These are phyloP conservation scores for Periophthalmodon schlosseri DNA, from an alignment of 2,113 vertebrate genomes.

Conservation along the genomic window DNA sequence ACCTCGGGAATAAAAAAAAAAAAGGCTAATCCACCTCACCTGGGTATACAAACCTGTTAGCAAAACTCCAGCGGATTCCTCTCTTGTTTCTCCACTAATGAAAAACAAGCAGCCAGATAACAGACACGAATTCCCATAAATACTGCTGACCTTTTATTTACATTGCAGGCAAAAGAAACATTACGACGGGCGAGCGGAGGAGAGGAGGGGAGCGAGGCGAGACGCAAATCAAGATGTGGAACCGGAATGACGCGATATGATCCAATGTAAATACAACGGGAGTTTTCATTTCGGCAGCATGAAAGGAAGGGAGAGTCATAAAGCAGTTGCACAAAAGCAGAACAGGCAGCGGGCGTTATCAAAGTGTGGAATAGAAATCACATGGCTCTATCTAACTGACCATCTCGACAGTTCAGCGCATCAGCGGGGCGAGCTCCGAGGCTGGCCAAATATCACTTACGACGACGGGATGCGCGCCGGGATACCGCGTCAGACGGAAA, in stretches of 20 bases:
- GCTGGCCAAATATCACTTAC: slow-evolving; percentile 37
- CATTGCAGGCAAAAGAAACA: slow-evolving; percentile 33
- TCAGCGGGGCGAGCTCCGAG: slow-evolving; percentile 21
- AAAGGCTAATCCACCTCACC: slow-evolving; percentile 37
- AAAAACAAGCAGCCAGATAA: slow-evolving; percentile 29
- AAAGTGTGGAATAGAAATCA: slow-evolving; percentile 43
- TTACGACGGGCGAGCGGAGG: slow-evolving; percentile 17
- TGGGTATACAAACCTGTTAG: slow-evolving; percentile 46
- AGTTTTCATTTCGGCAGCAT: slow-evolving; percentile 25
- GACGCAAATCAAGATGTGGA: slow-evolving; percentile 39
- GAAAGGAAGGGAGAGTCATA: slow-evolving; percentile 29
- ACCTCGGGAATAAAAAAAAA: neutral
- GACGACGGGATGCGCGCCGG: slow-evolving; percentile 14
- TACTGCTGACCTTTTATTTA: slow-evolving; percentile 58
- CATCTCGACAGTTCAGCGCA: slow-evolving; percentile 41
- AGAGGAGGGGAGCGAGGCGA: neutral
- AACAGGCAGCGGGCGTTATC: slow-evolving; percentile 14
- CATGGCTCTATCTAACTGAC: slow-evolving; percentile 49
- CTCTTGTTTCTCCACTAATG: slow-evolving; percentile 6
- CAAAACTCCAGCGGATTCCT: slow-evolving; percentile 13
- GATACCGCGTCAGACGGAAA: slow-evolving; percentile 8
- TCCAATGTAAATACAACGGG: slow-evolving; percentile 29
- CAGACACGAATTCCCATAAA: slow-evolving; percentile 48
- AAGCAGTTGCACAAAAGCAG: slow-evolving; percentile 17
- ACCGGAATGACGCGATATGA: slow-evolving; percentile 32